Conservation (phyloP, 2,797 vertebrate genomes). For the Sebastes hopkinsi region DNA sequence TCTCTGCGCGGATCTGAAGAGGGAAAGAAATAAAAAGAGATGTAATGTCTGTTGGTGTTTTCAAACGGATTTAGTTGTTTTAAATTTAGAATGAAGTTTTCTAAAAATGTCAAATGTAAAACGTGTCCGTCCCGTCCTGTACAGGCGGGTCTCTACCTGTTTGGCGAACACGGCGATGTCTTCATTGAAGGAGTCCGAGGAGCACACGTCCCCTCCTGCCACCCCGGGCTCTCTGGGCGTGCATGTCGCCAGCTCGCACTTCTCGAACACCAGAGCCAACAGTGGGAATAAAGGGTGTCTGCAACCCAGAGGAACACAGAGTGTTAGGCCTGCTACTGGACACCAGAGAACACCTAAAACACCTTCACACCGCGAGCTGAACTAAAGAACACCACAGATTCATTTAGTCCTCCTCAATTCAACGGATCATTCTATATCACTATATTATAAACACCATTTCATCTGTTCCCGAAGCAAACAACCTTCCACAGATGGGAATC, state of each 20-base stretch:
- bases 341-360: not conserved
- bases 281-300: slow-evolving; percentile 96
- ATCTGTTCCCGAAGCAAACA: not conserved
- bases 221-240: slow-evolving; percentile 93
- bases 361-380: not conserved
- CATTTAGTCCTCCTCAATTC: not conserved
- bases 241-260: slow-evolving; percentile 97
- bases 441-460: not conserved
- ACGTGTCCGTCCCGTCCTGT: too few relatives aligned
- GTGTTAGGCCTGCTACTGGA: not conserved
- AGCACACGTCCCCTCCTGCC: slow-evolving; percentile 94
- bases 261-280: slow-evolving; percentile 95
- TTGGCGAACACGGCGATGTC: slow-evolving; percentile 97
- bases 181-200: slow-evolving; percentile 96
- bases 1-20: slow-evolving; percentile 93
- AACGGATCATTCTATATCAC: not conserved
- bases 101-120: too few relatives aligned
- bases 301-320: slow-evolving; percentile 36
- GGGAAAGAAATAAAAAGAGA: not conserved
- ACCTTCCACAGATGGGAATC: not conserved
- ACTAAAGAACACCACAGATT: not conserved
- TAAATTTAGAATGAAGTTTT: too few relatives aligned
- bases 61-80: not conserved
- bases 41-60: not conserved
- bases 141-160: slow-evolving; percentile 80